These are phyloP conservation scores for Urocynchramus pylzowi DNA, from an alignment of 2,113 vertebrate species.

Conservation along the genomic window DNA sequence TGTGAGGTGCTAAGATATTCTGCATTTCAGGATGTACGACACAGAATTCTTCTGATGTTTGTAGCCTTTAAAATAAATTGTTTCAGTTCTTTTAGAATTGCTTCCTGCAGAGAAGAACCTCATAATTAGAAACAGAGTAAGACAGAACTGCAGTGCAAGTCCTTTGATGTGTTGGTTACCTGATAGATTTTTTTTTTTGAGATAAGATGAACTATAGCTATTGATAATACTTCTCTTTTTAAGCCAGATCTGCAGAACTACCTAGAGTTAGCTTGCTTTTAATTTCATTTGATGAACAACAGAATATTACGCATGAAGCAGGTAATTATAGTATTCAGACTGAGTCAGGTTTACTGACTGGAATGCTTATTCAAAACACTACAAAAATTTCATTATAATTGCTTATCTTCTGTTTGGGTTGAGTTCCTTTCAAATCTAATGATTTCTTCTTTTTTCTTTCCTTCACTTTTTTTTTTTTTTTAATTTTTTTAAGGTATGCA, in stretches of 20 bases:
- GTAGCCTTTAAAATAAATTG: conserved; percentile 58
- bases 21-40: not conserved
- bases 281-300: conserved; percentile 48
- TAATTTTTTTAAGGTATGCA: not conserved
- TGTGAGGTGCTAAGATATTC: not conserved
- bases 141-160: conserved; percentile 31
- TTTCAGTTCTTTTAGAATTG: conserved; percentile 45
- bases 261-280: conserved; percentile 11
- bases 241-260: conserved; percentile 34
- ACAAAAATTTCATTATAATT: conserved; percentile 45
- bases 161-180: conserved; percentile 50
- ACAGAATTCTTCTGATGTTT: conserved; percentile 36
- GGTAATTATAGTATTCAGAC: conserved; percentile 51
- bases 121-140: conserved; percentile 59
- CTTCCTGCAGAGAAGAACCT: conserved; percentile 51
- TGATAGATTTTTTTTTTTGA: conserved; percentile 49
- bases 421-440: conserved; percentile 24
- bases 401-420: conserved; percentile 28
- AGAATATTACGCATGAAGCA: conserved; percentile 42
- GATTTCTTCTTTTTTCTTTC: not conserved
- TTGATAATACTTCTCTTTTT: conserved; percentile 31
- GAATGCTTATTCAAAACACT: conserved; percentile 32
- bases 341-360: conserved; percentile 54
- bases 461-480: not conserved
- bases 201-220: conserved; percentile 45